phyloP scores from a whole-genome alignment of 2,888 invertebrate species.

The Agrilus cyanescens region DNA sequence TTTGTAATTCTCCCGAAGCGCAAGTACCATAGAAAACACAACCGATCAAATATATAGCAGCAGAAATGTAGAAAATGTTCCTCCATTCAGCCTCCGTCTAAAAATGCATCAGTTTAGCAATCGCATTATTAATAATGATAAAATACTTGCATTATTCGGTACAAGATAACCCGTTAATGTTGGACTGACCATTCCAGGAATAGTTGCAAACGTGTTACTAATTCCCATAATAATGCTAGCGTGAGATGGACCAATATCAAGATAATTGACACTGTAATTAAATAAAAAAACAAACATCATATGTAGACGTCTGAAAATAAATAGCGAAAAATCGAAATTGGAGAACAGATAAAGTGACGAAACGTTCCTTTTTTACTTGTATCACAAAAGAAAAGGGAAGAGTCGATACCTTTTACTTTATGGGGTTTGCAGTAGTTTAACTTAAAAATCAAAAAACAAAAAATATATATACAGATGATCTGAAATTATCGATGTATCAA shows the following conservation, averaged over 20 bases:
- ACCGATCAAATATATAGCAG: slow-evolving; percentile 71
- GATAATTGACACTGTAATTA: slow-evolving; percentile 57
- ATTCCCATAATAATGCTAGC: slow-evolving; percentile 87
- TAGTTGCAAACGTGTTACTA: slow-evolving; percentile 80
- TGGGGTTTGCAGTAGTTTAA: no score
- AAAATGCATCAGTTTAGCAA: not conserved
- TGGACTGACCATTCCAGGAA: slow-evolving; percentile 85
- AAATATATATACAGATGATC: no score
- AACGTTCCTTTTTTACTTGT: no score
- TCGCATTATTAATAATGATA: not conserved
- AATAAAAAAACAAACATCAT: not conserved
- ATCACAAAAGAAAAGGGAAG: no score
- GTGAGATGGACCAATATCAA: slow-evolving; percentile 86
- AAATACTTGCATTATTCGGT: slow-evolving; percentile 43
- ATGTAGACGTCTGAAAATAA: no score
- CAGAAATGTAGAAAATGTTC: slow-evolving; percentile 74
- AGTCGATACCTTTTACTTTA: no score
- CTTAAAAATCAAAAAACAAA: no score
- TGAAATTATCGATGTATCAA: no score
- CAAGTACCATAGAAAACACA: slow-evolving; percentile 71
- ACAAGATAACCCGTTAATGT: slow-evolving; percentile 69
- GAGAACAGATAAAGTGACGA: no score
- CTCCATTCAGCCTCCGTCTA: slow-evolving; percentile 55
- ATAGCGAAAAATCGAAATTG: no score
- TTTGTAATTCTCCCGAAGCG: slow-evolving; percentile 71